These are phyloP conservation scores for Sebastes iracundus DNA, from an alignment of 2,797 vertebrate species.

Conservation along the genomic window DNA sequence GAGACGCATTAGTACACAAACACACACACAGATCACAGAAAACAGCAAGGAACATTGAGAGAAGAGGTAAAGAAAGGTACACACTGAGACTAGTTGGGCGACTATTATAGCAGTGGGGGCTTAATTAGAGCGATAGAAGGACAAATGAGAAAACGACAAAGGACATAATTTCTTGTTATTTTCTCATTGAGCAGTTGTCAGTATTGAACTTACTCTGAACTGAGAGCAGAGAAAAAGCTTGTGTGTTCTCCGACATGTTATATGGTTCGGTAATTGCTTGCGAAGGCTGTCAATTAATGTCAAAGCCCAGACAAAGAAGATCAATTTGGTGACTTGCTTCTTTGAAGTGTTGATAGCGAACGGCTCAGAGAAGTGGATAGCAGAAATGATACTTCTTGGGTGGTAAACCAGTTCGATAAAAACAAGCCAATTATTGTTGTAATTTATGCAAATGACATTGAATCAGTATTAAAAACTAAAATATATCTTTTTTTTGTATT, in stretches of 20 bases:
- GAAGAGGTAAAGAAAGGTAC: slow-evolving; percentile 21
- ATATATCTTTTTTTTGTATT: neutral
- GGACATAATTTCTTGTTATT: slow-evolving; percentile 19
- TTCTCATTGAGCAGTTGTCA: slow-evolving; percentile 25
- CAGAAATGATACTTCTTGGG: slow-evolving; percentile 1
- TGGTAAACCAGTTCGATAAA: neutral
- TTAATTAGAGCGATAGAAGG: slow-evolving; percentile 38
- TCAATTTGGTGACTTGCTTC: slow-evolving; percentile 19
- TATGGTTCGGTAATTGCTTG: slow-evolving; percentile 35
- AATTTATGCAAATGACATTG: neutral
- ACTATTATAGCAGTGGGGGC: slow-evolving; percentile 20
- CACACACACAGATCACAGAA: slow-evolving; percentile 7
- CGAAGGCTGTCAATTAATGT: slow-evolving; percentile 55
- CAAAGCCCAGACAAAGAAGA: slow-evolving; percentile 38
- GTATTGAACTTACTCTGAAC: slow-evolving; percentile 25
- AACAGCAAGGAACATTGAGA: slow-evolving; percentile 19
- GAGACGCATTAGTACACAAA: slow-evolving; percentile 28
- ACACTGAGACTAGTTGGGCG: slow-evolving; percentile 1
- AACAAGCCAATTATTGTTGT: neutral
- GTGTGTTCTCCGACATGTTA: slow-evolving; percentile 30
- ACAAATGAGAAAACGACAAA: slow-evolving; percentile 34
- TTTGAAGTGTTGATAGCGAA: slow-evolving; percentile 7
- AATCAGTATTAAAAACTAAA: neutral
- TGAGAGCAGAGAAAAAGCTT: slow-evolving; percentile 22
- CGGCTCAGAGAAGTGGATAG: neutral